Evolutionary conservation across 2,888 invertebrate genomes (phyloP).

Genomic region (Tipula helvola): DNA sequence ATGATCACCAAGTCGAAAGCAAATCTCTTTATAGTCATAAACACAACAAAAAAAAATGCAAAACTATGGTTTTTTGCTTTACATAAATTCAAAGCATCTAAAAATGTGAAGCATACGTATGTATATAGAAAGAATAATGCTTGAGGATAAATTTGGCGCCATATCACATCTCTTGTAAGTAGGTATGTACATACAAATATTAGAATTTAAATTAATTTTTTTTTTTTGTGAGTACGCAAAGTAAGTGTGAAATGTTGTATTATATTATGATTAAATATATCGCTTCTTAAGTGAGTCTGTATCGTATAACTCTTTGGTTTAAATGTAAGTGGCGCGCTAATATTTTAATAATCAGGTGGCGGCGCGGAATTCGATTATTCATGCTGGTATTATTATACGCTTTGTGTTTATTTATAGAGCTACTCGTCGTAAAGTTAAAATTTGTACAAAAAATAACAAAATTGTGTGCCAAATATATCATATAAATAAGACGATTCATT

Average conservation of each 20-base stretch:
- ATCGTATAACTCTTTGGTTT: not conserved
- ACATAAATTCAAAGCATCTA: not conserved
- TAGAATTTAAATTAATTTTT: not conserved
- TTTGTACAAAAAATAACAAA: not conserved
- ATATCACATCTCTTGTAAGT: not conserved
- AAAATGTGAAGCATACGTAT: not conserved
- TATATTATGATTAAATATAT: not conserved
- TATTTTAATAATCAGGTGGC: not conserved
- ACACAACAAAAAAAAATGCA: not conserved
- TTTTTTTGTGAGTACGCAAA: not conserved
- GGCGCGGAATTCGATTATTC: not conserved
- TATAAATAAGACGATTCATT: not conserved
- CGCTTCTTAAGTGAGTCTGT: not conserved
- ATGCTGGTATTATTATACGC: not conserved
- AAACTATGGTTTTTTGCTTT: not conserved
- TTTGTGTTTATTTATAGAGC: not conserved
- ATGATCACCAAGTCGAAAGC: not conserved
- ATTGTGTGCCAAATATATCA: not conserved
- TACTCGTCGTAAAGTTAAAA: not conserved
- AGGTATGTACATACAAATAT: not conserved
- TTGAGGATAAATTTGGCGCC: not conserved
- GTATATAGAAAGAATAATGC: not conserved
- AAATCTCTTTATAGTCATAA: not conserved
- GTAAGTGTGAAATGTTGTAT: not conserved
- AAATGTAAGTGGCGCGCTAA: not conserved